Evolutionary conservation across 1,140 invertebrate genomes (phyloP).

Genomic region (Bicyclus anynana): DNA sequence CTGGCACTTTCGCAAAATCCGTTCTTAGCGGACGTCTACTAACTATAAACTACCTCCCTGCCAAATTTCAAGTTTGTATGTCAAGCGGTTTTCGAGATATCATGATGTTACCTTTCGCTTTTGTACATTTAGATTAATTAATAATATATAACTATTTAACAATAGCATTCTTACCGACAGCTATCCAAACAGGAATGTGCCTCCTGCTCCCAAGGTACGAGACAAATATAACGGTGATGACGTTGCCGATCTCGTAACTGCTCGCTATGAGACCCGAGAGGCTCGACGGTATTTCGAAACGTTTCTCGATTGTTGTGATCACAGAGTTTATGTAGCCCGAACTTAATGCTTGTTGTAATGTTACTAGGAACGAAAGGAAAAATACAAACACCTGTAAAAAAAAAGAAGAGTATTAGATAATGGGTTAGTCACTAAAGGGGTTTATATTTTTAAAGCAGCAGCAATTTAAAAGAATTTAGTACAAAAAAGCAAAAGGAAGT

Average conservation of each 20-base stretch:
- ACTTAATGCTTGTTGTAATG: conserved; percentile 92
- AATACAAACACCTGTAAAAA: conserved; percentile 91
- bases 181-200: conserved; percentile 97
- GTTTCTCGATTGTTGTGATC: conserved; percentile 97
- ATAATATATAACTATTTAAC: too few relatives aligned
- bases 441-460: too few relatives aligned
- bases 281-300: conserved; percentile 96
- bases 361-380: conserved; percentile 93
- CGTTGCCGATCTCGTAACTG: conserved; percentile 96
- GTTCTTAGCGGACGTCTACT: too few relatives aligned
- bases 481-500: too few relatives aligned
- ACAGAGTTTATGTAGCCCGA: conserved; percentile 96
- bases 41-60: too few relatives aligned
- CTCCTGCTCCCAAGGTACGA: conserved; percentile 94
- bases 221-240: conserved; percentile 96
- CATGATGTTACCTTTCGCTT: too few relatives aligned
- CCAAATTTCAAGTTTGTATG: too few relatives aligned
- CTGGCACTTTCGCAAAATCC: too few relatives aligned
- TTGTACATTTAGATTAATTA: too few relatives aligned
- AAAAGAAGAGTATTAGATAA: conserved; percentile 4
- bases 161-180: conserved; percentile 81
- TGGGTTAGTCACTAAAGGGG: neutral
- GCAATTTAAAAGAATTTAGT: too few relatives aligned
- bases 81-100: too few relatives aligned
- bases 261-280: conserved; percentile 94